Evolutionary conservation across 2,797 vertebrate genomes (phyloP).

Genomic region (Falco berigora): DNA sequence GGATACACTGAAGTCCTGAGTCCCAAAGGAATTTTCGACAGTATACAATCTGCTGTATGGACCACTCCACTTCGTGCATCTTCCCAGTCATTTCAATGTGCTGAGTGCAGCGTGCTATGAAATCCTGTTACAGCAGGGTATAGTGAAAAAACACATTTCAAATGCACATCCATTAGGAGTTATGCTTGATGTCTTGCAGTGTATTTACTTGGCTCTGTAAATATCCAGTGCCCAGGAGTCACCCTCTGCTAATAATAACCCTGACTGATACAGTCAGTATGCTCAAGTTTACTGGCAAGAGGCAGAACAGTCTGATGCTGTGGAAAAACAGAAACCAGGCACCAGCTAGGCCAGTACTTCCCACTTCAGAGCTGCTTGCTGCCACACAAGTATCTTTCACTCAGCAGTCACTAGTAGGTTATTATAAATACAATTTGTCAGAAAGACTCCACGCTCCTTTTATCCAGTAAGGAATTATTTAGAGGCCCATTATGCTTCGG

Average conservation of each 20-base stretch:
- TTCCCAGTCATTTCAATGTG: background rate
- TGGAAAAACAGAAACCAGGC: constrained; percentile 47
- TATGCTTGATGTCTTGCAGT: background rate
- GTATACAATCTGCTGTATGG: background rate
- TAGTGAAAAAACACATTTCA: background rate
- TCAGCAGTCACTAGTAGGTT: background rate
- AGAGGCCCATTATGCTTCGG: background rate
- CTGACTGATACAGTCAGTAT: background rate
- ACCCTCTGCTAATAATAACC: constrained; percentile 41
- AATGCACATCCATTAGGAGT: background rate
- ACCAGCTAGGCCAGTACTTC: background rate
- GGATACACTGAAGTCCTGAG: background rate
- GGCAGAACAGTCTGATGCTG: background rate
- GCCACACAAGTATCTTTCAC: background rate
- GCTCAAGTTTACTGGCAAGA: constrained; percentile 6
- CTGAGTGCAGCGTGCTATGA: background rate
- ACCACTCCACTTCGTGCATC: background rate
- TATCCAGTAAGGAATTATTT: background rate
- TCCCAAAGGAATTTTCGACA: background rate
- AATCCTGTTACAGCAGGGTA: background rate
- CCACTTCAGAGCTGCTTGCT: background rate
- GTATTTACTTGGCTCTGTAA: background rate
- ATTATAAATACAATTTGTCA: background rate
- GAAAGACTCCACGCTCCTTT: background rate
- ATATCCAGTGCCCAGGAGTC: background rate